Evolutionary conservation across 2,113 vertebrate genomes (phyloP), one percentile per base, ranked within the genome.

Genomic region (Manacus vitellinus): DNA sequence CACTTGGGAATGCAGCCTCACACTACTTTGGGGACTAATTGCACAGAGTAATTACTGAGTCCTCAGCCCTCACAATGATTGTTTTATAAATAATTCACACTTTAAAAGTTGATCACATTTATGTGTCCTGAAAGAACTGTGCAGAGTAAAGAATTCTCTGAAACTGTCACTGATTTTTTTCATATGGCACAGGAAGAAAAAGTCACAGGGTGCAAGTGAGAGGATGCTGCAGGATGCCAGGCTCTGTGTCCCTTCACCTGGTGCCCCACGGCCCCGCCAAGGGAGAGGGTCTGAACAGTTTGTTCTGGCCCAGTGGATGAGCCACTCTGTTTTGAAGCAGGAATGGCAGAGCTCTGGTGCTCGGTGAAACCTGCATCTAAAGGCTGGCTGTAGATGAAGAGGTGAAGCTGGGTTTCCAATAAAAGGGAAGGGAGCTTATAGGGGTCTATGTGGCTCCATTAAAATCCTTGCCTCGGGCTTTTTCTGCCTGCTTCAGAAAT

Each of bases 231-330:
- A 21, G 49, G 49, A 65, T 24, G 46, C 51, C 23, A 39, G 35
- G n/a, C 8, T 47, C 33, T 0, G 0, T 0, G 30, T 2, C 3
- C 47, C 5, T 1, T 31, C 3, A 1, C 33, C 24, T 6, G 6
- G 33, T 3, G 14, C 14, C 4, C 59, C 6, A 1, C 0, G 0
- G 37, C 17, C 41, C n/a, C 14, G 9, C 12, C 4, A 0, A 6
- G 1, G 3, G 13, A n/a, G 28, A 5, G 9, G 7, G 4, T 37
- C 12, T 49, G 58, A 13, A 6, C 4, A 2, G 3, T 13, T 8
- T 81, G 6, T 13, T 30, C 17, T 4, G 14, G 37, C 22, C 68
- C 31, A 41, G 10, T 7, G 0, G 0, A 12, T 15, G 31, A 39
- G 25, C 16, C 14, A 3, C 6, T 43, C 31, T 2, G 1, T 28